These are phyloP conservation scores for Falco columbarius DNA, from an alignment of 2,797 vertebrate genomes.

Conservation along the genomic window DNA sequence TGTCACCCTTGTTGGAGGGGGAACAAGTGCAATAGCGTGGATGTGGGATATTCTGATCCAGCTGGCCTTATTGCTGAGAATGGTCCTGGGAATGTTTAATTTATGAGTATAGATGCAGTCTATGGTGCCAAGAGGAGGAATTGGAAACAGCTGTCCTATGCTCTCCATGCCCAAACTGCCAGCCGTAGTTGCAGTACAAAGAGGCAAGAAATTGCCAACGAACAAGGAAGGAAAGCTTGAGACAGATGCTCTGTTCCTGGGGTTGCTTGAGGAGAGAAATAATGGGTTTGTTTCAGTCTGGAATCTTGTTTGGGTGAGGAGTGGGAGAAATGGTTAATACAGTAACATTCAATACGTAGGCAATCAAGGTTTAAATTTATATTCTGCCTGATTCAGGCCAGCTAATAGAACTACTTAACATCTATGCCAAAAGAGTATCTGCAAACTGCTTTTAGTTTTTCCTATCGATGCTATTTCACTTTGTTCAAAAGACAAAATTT, in stretches of 20 bases:
- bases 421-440: not conserved
- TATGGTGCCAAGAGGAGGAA: not conserved
- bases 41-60: constrained; percentile 5
- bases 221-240: not conserved
- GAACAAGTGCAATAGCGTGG: not conserved
- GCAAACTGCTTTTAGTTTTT: not conserved
- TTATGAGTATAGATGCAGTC: constrained; percentile 22
- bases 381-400: not conserved
- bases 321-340: not conserved
- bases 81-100: constrained; percentile 35
- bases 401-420: not conserved
- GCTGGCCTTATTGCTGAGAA: constrained; percentile 15
- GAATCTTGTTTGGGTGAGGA: not conserved
- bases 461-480: not conserved
- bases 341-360: not conserved
- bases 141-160: constrained; percentile 18
- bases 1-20: not conserved
- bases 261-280: not conserved
- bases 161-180: not conserved
- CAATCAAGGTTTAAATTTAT: not conserved
- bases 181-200: not conserved
- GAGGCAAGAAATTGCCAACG: not conserved
- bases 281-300: not conserved
- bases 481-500: not conserved
- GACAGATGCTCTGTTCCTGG: not conserved